These are phyloP conservation scores for Aegypius monachus DNA, from an alignment of 2,113 vertebrate genomes.

Conservation along the genomic window DNA sequence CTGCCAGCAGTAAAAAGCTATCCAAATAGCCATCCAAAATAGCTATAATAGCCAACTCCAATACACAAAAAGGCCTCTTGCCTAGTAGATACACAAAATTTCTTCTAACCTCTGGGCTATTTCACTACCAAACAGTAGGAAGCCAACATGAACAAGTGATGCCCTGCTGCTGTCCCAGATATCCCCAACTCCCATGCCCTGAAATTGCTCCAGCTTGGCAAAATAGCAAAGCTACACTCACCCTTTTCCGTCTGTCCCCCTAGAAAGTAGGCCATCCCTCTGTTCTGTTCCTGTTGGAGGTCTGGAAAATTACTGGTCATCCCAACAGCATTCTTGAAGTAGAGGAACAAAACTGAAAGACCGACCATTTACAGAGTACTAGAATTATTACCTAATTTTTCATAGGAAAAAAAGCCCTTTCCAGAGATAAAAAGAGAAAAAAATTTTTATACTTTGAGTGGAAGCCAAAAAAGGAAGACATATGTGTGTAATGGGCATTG, in stretches of 20 bases:
- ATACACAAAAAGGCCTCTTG: background rate
- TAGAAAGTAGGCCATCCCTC: background rate
- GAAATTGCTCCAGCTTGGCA: background rate
- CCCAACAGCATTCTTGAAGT: background rate
- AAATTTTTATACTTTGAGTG: background rate
- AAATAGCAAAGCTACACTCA: background rate
- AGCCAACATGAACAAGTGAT: background rate
- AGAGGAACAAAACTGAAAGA: background rate
- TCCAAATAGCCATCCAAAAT: background rate
- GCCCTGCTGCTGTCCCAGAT: background rate
- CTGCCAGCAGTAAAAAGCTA: background rate
- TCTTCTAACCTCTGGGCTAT: background rate
- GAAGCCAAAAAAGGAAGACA: background rate
- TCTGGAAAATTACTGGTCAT: background rate
- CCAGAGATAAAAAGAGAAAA: background rate
- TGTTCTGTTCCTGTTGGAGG: background rate
- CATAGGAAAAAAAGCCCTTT: background rate
- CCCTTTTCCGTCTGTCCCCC: background rate
- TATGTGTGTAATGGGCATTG: fast-evolving
- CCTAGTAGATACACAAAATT: background rate
- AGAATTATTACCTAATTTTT: background rate
- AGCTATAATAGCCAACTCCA: background rate
- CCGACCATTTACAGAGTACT: background rate
- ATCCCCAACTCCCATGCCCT: background rate
- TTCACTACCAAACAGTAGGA: background rate